A percentile compares a stretch with the other conserved stretches of the same genome.
phyloP scores from a whole-genome alignment of 2,888 invertebrate species.

The Colostygia pectinataria region DNA sequence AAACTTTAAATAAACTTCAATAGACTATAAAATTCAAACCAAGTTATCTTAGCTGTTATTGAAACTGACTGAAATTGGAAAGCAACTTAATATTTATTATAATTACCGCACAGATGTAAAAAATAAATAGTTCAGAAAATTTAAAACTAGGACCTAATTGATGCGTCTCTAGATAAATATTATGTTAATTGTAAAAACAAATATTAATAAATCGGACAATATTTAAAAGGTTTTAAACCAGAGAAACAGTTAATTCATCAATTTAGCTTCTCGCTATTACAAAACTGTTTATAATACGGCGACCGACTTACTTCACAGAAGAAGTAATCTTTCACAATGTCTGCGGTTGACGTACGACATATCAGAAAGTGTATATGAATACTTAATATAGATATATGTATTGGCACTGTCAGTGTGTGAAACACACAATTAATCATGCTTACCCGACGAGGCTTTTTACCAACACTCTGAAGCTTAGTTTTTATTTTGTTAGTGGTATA shows the following conservation, averaged over 20 bases:
- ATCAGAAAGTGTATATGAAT: conserved; percentile 27
- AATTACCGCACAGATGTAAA: too few species aligned
- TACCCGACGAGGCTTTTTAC: conserved; percentile 45
- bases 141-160: too few species aligned
- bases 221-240: too few species aligned
- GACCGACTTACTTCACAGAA: conserved; percentile 14
- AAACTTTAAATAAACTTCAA: too few species aligned
- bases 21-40: too few species aligned
- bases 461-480: conserved; percentile 35
- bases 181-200: too few species aligned
- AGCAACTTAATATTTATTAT: too few species aligned
- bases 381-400: conserved; percentile 21
- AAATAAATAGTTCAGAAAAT: too few species aligned
- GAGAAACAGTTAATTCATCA: not conserved
- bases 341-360: conserved; percentile 35
- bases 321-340: conserved; percentile 37
- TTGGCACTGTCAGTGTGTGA: conserved; percentile 39
- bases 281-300: conserved; percentile 15
- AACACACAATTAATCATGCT: conserved; percentile 51
- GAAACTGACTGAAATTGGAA: too few species aligned
- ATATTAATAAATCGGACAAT: too few species aligned
- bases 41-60: too few species aligned
- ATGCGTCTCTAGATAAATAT: too few species aligned
- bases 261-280: not conserved
- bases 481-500: conserved; percentile 24